Conservation (phyloP, 2,797 vertebrate species). For the Lacerta agilis region DNA sequence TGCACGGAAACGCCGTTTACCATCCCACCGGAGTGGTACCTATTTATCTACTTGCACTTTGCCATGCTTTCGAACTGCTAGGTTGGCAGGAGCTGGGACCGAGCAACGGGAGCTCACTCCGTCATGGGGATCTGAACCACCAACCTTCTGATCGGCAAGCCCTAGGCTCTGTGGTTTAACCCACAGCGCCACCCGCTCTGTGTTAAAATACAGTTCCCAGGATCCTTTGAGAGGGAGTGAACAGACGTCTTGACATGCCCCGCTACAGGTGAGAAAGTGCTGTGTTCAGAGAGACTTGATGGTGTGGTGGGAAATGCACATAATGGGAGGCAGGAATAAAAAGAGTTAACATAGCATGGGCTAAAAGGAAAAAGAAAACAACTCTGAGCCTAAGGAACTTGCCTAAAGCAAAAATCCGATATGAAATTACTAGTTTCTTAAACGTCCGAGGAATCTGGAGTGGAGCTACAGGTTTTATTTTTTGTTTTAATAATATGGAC, state of each 20-base stretch:
- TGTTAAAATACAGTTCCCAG: too few relatives aligned
- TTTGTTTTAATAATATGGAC: background rate
- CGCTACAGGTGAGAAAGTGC: background rate
- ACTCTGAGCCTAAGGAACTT: background rate
- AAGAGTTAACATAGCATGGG: background rate
- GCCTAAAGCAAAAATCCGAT: background rate
- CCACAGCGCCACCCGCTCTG: too few relatives aligned
- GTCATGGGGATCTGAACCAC: too few relatives aligned
- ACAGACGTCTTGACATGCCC: background rate
- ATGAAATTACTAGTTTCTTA: constrained; percentile 5
- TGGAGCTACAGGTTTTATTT: background rate
- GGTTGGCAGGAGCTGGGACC: too few relatives aligned
- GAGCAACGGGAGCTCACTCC: too few relatives aligned
- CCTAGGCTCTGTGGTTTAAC: too few relatives aligned
- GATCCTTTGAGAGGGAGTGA: background rate
- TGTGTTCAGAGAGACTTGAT: background rate
- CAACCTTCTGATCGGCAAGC: too few relatives aligned
- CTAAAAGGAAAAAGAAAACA: background rate
- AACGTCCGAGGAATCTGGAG: background rate
- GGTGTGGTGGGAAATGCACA: background rate
- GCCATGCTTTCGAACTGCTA: too few relatives aligned
- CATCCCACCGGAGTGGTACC: too few relatives aligned
- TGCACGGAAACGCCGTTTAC: too few relatives aligned
- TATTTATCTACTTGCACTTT: too few relatives aligned
- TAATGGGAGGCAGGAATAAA: background rate